These are phyloP conservation scores for Nycticryphes semicollaris DNA, from an alignment of 2,113 vertebrate species.

Conservation along the genomic window DNA sequence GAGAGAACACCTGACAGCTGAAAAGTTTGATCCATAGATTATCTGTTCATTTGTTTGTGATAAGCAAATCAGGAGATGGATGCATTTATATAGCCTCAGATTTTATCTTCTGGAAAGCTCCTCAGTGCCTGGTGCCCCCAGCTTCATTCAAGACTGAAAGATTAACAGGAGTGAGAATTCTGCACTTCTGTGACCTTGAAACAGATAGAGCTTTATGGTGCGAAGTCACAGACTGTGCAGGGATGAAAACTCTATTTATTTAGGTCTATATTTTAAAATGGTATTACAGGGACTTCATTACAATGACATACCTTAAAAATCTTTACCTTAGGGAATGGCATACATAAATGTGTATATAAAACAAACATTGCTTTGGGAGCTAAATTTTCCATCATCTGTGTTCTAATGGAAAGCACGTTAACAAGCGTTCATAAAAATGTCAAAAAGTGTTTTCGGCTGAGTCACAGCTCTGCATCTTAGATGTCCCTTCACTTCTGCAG, in stretches of 20 bases:
- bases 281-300: constrained; percentile 16
- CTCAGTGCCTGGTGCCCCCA: not conserved
- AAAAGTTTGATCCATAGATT: not conserved
- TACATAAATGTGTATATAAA: not conserved
- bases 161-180: not conserved
- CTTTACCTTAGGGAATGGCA: not conserved
- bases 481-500: not conserved
- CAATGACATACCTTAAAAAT: not conserved
- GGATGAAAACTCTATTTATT: not conserved
- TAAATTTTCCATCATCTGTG: not conserved
- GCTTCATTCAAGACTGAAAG: not conserved
- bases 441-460: not conserved
- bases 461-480: not conserved
- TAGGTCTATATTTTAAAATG: not conserved
- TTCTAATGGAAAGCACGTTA: not conserved
- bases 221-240: not conserved
- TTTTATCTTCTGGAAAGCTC: not conserved
- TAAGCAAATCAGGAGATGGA: not conserved
- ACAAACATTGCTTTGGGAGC: not conserved
- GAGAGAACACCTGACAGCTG: not conserved
- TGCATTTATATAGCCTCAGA: not conserved
- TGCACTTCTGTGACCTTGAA: constrained; percentile 22
- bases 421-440: not conserved
- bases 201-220: not conserved
- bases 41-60: not conserved